Evolutionary conservation across 2,797 vertebrate species (phyloP).

Genomic region (Vipera latastei): DNA sequence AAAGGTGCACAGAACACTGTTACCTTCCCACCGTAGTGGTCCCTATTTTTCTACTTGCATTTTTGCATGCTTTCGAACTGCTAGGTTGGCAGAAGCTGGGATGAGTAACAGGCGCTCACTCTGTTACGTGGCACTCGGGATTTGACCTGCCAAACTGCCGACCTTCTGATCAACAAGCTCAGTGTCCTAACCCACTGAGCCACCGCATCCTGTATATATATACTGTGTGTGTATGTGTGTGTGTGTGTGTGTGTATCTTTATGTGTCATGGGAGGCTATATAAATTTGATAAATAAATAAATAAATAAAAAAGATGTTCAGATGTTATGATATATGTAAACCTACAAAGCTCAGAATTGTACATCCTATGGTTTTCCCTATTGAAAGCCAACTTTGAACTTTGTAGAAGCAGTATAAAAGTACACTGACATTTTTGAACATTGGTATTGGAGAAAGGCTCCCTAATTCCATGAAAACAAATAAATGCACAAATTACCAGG

Average conservation of each 20-base stretch:
- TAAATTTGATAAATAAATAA: neutral
- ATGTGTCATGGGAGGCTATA: neutral
- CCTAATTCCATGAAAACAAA: neutral
- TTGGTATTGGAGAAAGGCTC: neutral
- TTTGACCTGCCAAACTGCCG: too few relatives aligned
- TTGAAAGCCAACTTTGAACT: neutral
- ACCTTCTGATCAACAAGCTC: too few relatives aligned
- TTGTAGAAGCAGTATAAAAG: neutral
- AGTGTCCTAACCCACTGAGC: too few relatives aligned
- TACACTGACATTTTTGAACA: neutral
- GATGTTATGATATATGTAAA: neutral
- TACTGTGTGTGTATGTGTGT: too few relatives aligned
- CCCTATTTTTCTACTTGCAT: too few relatives aligned
- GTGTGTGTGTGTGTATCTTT: neutral
- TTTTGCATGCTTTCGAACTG: too few relatives aligned
- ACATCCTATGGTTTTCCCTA: neutral
- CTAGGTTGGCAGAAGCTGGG: too few relatives aligned
- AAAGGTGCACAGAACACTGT: too few relatives aligned
- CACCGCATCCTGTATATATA: too few relatives aligned
- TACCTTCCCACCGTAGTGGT: too few relatives aligned
- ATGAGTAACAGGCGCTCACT: too few relatives aligned
- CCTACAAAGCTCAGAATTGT: neutral
- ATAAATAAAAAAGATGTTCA: neutral
- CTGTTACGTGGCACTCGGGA: too few relatives aligned
- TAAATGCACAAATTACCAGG: neutral